Evolutionary conservation across 2,888 invertebrate species (phyloP).

Genomic region (Pelosia muscerda): DNA sequence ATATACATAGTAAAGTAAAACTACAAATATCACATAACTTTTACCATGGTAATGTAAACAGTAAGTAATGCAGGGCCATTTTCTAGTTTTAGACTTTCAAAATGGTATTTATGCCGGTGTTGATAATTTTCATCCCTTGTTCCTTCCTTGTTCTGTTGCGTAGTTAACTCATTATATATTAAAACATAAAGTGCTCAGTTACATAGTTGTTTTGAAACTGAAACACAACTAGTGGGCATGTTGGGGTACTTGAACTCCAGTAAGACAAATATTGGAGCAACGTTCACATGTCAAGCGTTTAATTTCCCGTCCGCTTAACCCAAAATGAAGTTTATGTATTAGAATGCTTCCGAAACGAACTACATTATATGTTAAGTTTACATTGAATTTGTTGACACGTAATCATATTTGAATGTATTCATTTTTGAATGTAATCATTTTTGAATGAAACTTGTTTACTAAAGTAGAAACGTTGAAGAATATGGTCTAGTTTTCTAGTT

Average conservation of each 20-base stretch:
- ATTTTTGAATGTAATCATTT: not conserved
- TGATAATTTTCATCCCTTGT: not conserved
- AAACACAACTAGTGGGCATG: slow-evolving; percentile 15
- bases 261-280: slow-evolving; percentile 34
- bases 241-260: slow-evolving; percentile 22
- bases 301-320: slow-evolving; percentile 32
- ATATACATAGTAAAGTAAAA: too few species aligned
- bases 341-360: not conserved
- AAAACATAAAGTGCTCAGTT: not conserved
- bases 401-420: not conserved
- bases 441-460: not conserved
- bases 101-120: not conserved
- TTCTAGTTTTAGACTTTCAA: too few species aligned
- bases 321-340: not conserved
- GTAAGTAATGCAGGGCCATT: too few species aligned
- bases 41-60: too few species aligned
- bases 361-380: not conserved
- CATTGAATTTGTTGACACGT: not conserved
- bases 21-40: too few species aligned
- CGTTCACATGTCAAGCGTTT: slow-evolving; percentile 35
- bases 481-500: not conserved
- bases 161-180: not conserved
- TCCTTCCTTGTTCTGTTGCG: not conserved
- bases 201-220: slow-evolving; percentile 21
- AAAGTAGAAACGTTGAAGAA: not conserved